Conservation (phyloP, 2,888 invertebrate species). For the Cyaniris semiargus region DNA sequence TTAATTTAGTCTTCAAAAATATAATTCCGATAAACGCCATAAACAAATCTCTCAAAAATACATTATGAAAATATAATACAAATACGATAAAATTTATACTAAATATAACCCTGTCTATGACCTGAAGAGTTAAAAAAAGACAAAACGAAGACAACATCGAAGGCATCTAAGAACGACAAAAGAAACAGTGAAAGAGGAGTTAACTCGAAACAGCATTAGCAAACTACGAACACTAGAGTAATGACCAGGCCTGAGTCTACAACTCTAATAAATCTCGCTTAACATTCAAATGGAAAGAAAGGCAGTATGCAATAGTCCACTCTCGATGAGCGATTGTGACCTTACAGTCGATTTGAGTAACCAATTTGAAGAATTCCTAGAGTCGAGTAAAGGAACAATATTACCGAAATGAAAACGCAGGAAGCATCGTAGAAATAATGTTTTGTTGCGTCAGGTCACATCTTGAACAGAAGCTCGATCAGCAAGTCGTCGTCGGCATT, state of each 20-base stretch:
- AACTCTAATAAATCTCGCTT: constrained; percentile 61
- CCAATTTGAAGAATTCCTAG: constrained; percentile 28
- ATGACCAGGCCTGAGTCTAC: constrained; percentile 63
- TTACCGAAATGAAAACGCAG: constrained; percentile 33
- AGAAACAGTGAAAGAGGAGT: constrained; percentile 42
- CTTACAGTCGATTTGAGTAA: constrained; percentile 14
- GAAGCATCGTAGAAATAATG: constrained; percentile 36
- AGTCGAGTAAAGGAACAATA: constrained; percentile 31
- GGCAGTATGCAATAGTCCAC: constrained; percentile 36
- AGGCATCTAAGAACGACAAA: constrained; percentile 62
- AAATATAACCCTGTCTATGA: constrained; percentile 81
- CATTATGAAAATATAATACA: constrained; percentile 80
- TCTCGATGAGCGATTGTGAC: constrained; percentile 30
- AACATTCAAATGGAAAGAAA: constrained; percentile 43
- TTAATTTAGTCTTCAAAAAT: constrained; percentile 77
- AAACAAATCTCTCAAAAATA: constrained; percentile 80
- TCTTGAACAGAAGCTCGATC: constrained; percentile 73
- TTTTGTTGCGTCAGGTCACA: constrained; percentile 53
- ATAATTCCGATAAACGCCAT: constrained; percentile 77
- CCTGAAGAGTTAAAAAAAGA: constrained; percentile 76
- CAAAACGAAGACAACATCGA: constrained; percentile 59
- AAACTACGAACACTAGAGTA: constrained; percentile 35
- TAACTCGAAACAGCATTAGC: constrained; percentile 44
- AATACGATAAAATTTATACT: constrained; percentile 81
- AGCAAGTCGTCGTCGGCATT: constrained; percentile 74